Percentiles rank a stretch among this genome's conserved stretches.
These are phyloP conservation scores for Phataginus tricuspis DNA, from an alignment of 2,797 vertebrate genomes.

Conservation along the genomic window DNA sequence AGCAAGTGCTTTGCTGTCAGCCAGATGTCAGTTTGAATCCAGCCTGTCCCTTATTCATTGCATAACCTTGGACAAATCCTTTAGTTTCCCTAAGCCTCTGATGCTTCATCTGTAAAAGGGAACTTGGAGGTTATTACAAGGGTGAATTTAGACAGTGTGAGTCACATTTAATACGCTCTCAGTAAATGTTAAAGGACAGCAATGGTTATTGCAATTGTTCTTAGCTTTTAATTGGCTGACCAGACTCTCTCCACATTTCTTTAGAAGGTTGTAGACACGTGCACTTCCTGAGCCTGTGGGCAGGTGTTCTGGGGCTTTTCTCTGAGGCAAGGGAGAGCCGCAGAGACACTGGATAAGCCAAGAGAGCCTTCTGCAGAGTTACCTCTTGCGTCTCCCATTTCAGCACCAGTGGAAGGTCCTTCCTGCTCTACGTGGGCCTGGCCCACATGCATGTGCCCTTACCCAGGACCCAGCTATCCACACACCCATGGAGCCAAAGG, in stretches of 20 bases:
- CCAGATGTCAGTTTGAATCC: neutral
- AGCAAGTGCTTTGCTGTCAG: neutral
- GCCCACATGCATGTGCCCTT: conserved; percentile 98
- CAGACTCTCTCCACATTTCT: neutral
- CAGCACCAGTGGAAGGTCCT: conserved; percentile 90
- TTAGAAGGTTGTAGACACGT: neutral
- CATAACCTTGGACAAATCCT: neutral
- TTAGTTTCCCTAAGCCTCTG: neutral
- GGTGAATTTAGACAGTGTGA: rapidly evolving
- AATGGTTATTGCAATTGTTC: rapidly evolving
- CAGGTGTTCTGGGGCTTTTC: neutral
- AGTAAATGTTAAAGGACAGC: neutral
- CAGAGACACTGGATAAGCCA: neutral
- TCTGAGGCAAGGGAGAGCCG: neutral
- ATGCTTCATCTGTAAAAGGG: neutral
- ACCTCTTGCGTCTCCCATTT: neutral
- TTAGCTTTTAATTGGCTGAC: neutral
- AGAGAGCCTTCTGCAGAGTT: neutral
- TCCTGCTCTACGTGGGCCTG: conserved; percentile 93
- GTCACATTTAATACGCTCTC: neutral
- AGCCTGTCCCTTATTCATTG: neutral
- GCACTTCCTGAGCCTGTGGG: rapidly evolving
- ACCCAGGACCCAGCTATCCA: conserved; percentile 60
- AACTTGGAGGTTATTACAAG: neutral
- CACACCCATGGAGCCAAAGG: neutral